phyloP scores from a whole-genome alignment of 2,113 vertebrate species.

The Ceyx melanurus region DNA sequence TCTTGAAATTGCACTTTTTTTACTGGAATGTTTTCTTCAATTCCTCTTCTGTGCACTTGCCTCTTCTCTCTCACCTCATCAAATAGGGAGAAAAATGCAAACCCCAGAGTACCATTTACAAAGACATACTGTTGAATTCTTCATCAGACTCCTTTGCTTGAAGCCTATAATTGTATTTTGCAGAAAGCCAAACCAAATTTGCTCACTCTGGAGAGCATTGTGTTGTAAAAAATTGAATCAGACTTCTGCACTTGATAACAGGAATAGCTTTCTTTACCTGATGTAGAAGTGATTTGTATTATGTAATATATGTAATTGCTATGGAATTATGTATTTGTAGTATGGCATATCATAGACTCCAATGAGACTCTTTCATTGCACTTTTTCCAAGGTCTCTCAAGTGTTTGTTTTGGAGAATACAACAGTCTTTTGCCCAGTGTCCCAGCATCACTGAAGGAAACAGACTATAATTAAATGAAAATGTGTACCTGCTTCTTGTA shows the following conservation, averaged over 20 bases:
- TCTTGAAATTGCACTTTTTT: not conserved
- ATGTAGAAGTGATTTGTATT: not conserved
- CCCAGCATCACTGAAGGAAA: not conserved
- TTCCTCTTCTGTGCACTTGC: not conserved
- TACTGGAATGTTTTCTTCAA: not conserved
- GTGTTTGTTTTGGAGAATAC: not conserved
- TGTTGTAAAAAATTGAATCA: conserved; percentile 30
- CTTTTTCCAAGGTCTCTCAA: not conserved
- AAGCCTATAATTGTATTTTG: conserved; percentile 35
- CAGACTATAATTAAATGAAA: not conserved
- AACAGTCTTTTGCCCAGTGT: not conserved
- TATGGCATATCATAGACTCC: not conserved
- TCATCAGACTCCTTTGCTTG: not conserved
- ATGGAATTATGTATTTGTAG: not conserved
- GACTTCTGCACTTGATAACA: not conserved
- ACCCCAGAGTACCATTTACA: not conserved
- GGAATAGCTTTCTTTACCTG: not conserved
- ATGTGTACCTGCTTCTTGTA: not conserved
- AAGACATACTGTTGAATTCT: not conserved
- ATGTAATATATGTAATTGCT: not conserved
- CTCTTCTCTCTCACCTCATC: not conserved
- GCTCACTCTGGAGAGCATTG: not conserved
- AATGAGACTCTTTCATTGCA: not conserved
- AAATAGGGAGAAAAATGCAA: not conserved
- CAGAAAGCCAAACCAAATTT: conserved; percentile 40